Evolutionary conservation across 2,797 vertebrate species (phyloP), one percentile per base, ranked within the genome.

Genomic region (Acomys russatus): DNA sequence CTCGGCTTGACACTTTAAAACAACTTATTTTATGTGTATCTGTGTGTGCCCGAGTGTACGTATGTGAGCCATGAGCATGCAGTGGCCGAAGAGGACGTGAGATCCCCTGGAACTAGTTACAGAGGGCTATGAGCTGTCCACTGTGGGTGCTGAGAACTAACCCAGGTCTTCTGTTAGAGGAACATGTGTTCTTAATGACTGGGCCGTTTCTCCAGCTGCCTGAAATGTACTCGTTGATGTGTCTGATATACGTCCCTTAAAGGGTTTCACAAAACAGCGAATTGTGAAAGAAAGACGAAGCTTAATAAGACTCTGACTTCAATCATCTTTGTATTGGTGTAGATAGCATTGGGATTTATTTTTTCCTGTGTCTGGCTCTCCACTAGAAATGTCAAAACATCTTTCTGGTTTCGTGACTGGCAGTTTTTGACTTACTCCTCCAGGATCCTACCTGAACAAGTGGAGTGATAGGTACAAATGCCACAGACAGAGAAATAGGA

Each of bases 311-410:
- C 56, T 30, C 80, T 80, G 12, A 18, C 54, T 44, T 44, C 63
- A 71, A 35, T 73, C 28, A 59, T 33, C 35, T 74, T 68, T 61
- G 30, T 64, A 6, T 79, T 71, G 20, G 51, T 91, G 28, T 15
- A 22, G 66, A 35, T 33, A 25, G 38, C 71, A 28, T 9, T 84
- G 33, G n/a, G 2, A 6, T 14, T 17, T 2, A 22, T 44, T 20
- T 9, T 5, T 9, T 0, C 6, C 20, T 33, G 4, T n/a, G 56
- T 59, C 64, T 20, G 3, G 7, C 20, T 1, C 35, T 8, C n/a
- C 49, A 8, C 9, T 6, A 4, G 22, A 44, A 44, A 44, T 33
- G n/a, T 71, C 56, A 70, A 59, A 54, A 15, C 5, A 3, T 88
- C 79, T 70, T 49, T 80, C 35, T 84, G 56, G 35, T 84, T 59